Evolutionary conservation across 1,140 invertebrate species (phyloP), one percentile per base, ranked within the genome.

Genomic region (Stegodyphus dumicola): DNA sequence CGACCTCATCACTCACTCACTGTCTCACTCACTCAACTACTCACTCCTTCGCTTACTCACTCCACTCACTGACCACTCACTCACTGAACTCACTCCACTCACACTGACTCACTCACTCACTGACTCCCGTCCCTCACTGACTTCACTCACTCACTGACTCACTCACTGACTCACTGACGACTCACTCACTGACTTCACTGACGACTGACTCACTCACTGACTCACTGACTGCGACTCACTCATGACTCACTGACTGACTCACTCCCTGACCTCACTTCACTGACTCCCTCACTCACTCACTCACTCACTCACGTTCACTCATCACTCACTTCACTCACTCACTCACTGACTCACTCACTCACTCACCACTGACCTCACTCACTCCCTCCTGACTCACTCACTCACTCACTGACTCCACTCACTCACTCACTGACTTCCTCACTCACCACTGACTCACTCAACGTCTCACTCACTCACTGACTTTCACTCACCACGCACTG

Each of bases 311-410:
- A 67, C 74, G 48, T 76, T 17, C 66, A 7, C 48, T 13, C 7
- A 7, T 56, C 74, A 67, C 74, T 76, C 74, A 76, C 74, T 64
- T 49, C 7, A 76, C 74, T 76, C 74, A 76, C 74, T 76, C 33
- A 67, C 74, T 76, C 74, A 76, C 74, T 76, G 7, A 76, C 74
- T 76, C 74, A 76, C 18, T 76, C 74, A 76, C 74, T 76, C 74
- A 67, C 33, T 76, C 74, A 76, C 74, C 7, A 7, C 66, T 18
- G 66, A 7, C 66, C 74, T 76, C 74, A 76, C 54, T 56, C 54
- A 56, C 54, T 56, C 7, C 54, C 13, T n/a, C n/a, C n/a, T n/a
- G n/a, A n/a, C n/a, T n/a, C n/a, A n/a, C 54, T 7, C 54, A 56
- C 54, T 56, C 54, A 56, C 54, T 56, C 74, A 18, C 74, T 18